A percentile compares a stretch with the other conserved stretches of the same genome.
Evolutionary conservation across 1,140 invertebrate species (phyloP).

Genomic region (Penaeus vannamei): DNA sequence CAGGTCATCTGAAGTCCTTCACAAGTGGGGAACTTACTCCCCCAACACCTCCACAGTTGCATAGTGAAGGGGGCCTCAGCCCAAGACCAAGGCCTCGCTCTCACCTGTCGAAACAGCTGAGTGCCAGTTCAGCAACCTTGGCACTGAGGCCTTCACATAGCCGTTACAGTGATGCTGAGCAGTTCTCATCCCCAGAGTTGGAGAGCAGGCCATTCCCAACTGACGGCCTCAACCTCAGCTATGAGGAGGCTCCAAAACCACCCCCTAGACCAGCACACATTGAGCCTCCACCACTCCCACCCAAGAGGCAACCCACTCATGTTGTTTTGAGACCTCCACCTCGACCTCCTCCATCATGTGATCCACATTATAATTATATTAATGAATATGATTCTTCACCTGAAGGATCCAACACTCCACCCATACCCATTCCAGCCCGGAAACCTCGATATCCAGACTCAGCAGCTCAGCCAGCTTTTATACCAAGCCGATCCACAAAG

Average conservation of each 20-base stretch:
- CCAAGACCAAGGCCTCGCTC: slow-evolving; percentile 65
- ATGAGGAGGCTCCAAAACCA: slow-evolving; percentile 67
- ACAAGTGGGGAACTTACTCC: slow-evolving; percentile 54
- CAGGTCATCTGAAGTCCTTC: slow-evolving; percentile 44
- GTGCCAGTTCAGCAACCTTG: slow-evolving; percentile 65
- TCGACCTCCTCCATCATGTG: slow-evolving; percentile 63
- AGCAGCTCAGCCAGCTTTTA: slow-evolving; percentile 55
- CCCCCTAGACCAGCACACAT: slow-evolving; percentile 67
- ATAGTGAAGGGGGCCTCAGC: slow-evolving; percentile 61
- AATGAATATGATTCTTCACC: slow-evolving; percentile 68
- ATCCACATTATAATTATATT: slow-evolving; percentile 67
- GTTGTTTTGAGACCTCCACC: slow-evolving; percentile 64
- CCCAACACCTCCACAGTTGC: slow-evolving; percentile 52
- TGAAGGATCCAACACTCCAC: slow-evolving; percentile 61
- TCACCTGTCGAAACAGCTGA: slow-evolving; percentile 64
- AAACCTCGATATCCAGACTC: slow-evolving; percentile 65
- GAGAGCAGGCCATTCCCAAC: slow-evolving; percentile 66
- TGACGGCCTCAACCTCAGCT: slow-evolving; percentile 58
- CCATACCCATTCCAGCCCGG: slow-evolving; percentile 67
- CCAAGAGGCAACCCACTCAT: slow-evolving; percentile 66
- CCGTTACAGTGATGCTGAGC: slow-evolving; percentile 58
- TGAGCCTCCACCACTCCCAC: slow-evolving; percentile 66
- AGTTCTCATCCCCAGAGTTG: slow-evolving; percentile 63
- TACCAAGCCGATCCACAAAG: slow-evolving; percentile 62
- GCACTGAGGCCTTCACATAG: slow-evolving; percentile 58